Conservation (phyloP, 2,888 invertebrate genomes). For the Eugnorisma glareosa region DNA sequence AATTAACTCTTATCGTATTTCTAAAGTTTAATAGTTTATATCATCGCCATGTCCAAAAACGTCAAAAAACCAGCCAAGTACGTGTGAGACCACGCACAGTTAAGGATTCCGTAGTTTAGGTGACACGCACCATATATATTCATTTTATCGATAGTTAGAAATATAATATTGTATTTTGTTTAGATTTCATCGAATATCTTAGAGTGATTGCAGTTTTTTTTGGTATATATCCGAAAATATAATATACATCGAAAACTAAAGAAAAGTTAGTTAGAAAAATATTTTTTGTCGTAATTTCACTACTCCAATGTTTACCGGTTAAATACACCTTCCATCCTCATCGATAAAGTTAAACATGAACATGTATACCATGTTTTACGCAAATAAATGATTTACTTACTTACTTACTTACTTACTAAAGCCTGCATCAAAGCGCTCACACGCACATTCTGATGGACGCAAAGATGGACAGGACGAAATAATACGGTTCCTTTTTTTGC, state of each 20-base stretch:
- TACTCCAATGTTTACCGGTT: not conserved
- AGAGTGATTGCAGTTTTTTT: not conserved
- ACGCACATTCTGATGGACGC: not conserved
- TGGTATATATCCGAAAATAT: not conserved
- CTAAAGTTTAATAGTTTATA: not conserved
- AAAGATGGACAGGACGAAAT: not conserved
- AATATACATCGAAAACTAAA: not conserved
- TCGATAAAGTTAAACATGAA: not conserved
- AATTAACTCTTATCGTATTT: not conserved
- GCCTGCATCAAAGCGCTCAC: too few relatives aligned
- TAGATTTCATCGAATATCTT: not conserved
- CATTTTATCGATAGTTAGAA: not conserved
- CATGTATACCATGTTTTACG: too few relatives aligned
- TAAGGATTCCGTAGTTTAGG: not conserved
- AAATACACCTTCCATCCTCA: not conserved
- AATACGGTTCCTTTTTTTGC: not conserved
- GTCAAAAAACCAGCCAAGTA: not conserved
- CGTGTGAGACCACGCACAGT: not conserved
- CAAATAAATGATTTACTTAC: too few relatives aligned
- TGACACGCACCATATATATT: not conserved
- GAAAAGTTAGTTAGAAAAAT: not conserved
- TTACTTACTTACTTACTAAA: too few relatives aligned
- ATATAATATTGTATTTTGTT: not conserved
- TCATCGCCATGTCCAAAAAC: not conserved
- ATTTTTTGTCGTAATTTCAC: not conserved